Conservation (phyloP, 2,113 vertebrate species). For the Pipa parva region DNA sequence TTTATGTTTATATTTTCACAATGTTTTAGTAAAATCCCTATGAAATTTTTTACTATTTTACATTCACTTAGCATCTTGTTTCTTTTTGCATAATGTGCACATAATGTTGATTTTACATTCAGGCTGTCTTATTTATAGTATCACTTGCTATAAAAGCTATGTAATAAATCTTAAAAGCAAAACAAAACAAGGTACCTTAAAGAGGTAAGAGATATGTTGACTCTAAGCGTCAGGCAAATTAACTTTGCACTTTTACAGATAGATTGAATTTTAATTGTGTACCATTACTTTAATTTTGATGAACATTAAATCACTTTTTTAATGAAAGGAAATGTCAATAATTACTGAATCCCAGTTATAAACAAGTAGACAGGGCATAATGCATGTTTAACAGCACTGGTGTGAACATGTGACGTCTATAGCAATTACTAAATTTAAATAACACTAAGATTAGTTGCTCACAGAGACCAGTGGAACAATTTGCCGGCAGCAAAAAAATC, state of each 20-base stretch:
- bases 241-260: slow-evolving; percentile 7
- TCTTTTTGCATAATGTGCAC: neutral
- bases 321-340: slow-evolving; percentile 8
- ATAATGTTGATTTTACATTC: neutral
- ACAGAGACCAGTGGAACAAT: no score
- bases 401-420: no score
- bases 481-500: no score
- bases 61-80: no score
- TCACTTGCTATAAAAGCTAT: neutral
- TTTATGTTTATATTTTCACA: no score
- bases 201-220: neutral
- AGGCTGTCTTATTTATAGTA: neutral
- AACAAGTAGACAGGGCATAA: no score
- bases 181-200: slow-evolving; percentile 12
- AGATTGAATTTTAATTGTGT: slow-evolving; percentile 25
- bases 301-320: slow-evolving; percentile 27
- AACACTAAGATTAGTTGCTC: no score
- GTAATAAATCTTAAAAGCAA: slow-evolving; percentile 1
- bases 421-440: no score
- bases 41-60: no score
- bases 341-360: neutral
- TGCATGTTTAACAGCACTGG: no score
- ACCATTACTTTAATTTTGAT: slow-evolving; percentile 17
- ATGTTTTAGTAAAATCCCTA: no score
- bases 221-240: slow-evolving; percentile 1